Evolutionary conservation across 2,888 invertebrate genomes (phyloP).

Genomic region (Anticlea derivata): DNA sequence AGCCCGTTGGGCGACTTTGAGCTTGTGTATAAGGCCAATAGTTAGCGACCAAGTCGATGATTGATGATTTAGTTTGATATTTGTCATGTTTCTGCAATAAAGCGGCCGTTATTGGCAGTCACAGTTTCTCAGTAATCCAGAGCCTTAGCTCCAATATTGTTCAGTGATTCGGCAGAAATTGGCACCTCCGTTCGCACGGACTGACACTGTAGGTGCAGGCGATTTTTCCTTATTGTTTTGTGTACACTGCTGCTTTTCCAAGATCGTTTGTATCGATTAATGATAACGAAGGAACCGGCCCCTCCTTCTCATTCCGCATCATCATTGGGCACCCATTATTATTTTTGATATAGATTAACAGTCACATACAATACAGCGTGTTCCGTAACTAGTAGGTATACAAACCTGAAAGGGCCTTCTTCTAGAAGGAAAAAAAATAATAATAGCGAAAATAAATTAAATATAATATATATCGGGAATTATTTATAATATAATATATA

Average conservation of each 20-base stretch:
- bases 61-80: no score
- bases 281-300: neutral
- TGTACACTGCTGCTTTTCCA: constrained; percentile 20
- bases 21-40: no score
- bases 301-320: neutral
- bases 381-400: no score
- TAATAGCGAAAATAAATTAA: no score
- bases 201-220: constrained; percentile 20
- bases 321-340: neutral
- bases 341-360: no score
- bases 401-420: no score
- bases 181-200: constrained; percentile 23
- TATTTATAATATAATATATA: no score
- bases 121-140: neutral
- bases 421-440: no score
- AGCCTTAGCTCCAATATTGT: constrained; percentile 31
- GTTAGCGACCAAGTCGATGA: no score
- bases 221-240: constrained; percentile 28
- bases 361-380: no score
- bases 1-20: no score
- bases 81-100: neutral
- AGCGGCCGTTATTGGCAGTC: neutral
- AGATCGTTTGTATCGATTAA: constrained; percentile 17
- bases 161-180: constrained; percentile 33
- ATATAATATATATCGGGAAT: no score